Percentiles rank a stretch among this genome's conserved stretches.
Conservation (phyloP, 1,140 invertebrate genomes). For the Papilio polytes region DNA sequence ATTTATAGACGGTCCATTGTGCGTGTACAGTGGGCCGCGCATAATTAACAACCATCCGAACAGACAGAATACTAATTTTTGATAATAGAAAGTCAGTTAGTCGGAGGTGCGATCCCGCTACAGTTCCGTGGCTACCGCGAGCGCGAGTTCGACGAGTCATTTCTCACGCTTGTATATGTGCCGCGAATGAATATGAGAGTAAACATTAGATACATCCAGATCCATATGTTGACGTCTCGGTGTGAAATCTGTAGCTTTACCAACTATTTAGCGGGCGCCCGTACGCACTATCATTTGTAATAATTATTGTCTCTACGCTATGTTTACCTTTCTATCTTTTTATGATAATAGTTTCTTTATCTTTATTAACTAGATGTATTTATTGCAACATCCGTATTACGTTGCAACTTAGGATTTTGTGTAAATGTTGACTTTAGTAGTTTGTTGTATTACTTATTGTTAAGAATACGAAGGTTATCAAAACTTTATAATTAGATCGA, state of each 20-base stretch:
- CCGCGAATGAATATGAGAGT: constrained; percentile 80
- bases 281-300: constrained; percentile 82
- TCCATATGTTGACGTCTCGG: constrained; percentile 82
- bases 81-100: constrained; percentile 69
- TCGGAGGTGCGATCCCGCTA: constrained; percentile 71
- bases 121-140: constrained; percentile 75
- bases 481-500: constrained; percentile 6
- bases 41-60: constrained; percentile 74
- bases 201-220: constrained; percentile 82
- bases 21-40: constrained; percentile 51
- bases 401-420: constrained; percentile 1
- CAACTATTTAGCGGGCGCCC: constrained; percentile 78
- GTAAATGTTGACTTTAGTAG: constrained; percentile 5
- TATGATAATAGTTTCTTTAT: constrained; percentile 37
- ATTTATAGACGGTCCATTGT: constrained; percentile 44
- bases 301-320: constrained; percentile 81
- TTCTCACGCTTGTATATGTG: constrained; percentile 79
- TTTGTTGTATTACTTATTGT: neutral
- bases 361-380: constrained; percentile 28
- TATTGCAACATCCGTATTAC: constrained; percentile 32
- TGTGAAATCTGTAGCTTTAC: constrained; percentile 83
- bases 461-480: neutral
- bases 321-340: constrained; percentile 62
- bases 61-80: constrained; percentile 71
- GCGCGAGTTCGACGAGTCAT: constrained; percentile 68